These are phyloP conservation scores for Eurypyga helias DNA, from an alignment of 2,113 vertebrate species.

Conservation along the genomic window DNA sequence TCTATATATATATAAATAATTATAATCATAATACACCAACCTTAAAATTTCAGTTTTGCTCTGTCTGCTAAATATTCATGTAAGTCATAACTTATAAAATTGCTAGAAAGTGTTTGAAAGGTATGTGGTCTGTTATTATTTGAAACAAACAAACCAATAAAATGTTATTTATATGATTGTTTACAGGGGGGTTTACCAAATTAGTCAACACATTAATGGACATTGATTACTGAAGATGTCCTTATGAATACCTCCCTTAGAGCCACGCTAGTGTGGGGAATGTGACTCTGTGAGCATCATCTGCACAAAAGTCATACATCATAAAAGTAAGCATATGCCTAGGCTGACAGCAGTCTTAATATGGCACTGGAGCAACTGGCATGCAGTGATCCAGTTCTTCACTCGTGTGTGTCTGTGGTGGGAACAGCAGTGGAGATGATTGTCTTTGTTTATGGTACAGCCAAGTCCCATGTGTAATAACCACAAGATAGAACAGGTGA, in stretches of 20 bases:
- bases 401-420: not conserved
- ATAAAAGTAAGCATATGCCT: too few relatives aligned
- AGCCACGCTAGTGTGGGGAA: not conserved
- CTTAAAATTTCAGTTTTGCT: not conserved
- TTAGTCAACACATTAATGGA: not conserved
- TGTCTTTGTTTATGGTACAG: not conserved
- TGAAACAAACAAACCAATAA: not conserved
- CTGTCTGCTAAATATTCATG: not conserved
- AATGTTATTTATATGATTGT: not conserved
- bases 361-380: not conserved
- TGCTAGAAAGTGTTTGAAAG: not conserved
- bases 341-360: not conserved
- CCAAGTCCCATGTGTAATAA: not conserved
- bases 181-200: not conserved
- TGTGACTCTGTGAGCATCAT: not conserved
- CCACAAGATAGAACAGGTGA: not conserved
- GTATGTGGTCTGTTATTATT: not conserved
- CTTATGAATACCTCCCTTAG: not conserved
- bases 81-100: not conserved
- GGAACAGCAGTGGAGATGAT: not conserved
- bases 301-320: not conserved
- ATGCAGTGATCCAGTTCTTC: not conserved
- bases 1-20: too few relatives aligned
- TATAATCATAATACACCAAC: too few relatives aligned
- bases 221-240: not conserved